Base-by-base conservation (phyloP, 1,140 invertebrate species). In the Sitophilus oryzae region DNA sequence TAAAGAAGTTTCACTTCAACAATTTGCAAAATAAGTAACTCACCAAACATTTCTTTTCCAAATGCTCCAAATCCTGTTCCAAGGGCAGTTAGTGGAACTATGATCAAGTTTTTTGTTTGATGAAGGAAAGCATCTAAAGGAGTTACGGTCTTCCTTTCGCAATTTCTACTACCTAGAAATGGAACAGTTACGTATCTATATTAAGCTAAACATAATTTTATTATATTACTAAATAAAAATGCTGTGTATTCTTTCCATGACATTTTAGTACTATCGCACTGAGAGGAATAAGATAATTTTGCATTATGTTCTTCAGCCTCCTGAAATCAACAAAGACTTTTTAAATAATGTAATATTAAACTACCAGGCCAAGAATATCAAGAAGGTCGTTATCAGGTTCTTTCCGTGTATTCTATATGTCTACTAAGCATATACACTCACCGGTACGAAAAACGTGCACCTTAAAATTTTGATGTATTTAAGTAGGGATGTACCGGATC, bases 291-390 rank as follows among this genome's bases (percentile, higher is more conserved):
- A 15, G 25, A 9, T 20, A 61, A 22, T 10, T 37, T 20, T 18
- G 55, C 44, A 52, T 61, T 61, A 21, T 61, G 55, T 38, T 61
- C 51, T 40, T 61, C 55, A 35, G 42, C 47, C 34, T 57, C 51
- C 59, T 61, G 22, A 54, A 61, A 46, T 15, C 0, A 22, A 18
- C 16, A 20, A 36, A 25, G 19, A 3, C n/a, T 23, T 41, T 14
- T 38, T 30, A 23, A n/a, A 1, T 5, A 43, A 18, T 0, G 18
- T 10, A 43, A 52, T 19, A 38, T 22, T 19, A 14, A 16, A 11
- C 19, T 43, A 14, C 5, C 2, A 6, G 18, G 18, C 9, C 1
- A 44, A 44, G 22, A n/a, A n/a, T n/a, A n/a, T n/a, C n/a, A n/a
- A n/a, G n/a, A n/a, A n/a, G n/a, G n/a, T n/a, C n/a, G n/a, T n/a